Percentiles rank a stretch among this genome's conserved stretches.
Evolutionary conservation across 2,797 vertebrate genomes (phyloP).

Genomic region (Sebastes elongatus): DNA sequence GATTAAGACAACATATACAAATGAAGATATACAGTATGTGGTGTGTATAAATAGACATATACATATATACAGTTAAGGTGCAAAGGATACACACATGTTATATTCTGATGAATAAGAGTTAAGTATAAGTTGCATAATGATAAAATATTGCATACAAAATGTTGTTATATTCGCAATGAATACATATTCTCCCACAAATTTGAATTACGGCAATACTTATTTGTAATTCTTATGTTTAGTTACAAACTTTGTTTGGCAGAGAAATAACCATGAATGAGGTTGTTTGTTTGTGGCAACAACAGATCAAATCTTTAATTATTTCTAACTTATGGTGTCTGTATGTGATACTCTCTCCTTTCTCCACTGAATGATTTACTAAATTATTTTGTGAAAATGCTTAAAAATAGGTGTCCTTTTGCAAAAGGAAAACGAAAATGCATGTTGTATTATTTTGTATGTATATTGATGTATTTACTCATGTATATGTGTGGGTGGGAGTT

Average conservation of each 20-base stretch:
- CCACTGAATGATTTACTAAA: neutral
- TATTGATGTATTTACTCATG: conserved; percentile 3
- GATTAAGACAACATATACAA: too few relatives aligned
- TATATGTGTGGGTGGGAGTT: conserved; percentile 9
- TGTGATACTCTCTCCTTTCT: neutral
- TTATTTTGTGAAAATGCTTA: neutral
- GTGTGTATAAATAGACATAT: too few relatives aligned
- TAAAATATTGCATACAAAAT: too few relatives aligned
- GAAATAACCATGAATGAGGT: neutral
- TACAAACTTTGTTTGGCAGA: too few relatives aligned
- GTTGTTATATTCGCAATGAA: neutral
- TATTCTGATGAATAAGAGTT: too few relatives aligned
- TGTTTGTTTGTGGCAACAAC: neutral
- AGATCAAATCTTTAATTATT: neutral
- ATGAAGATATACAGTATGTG: too few relatives aligned
- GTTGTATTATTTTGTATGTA: neutral
- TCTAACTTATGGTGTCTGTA: neutral
- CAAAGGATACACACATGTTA: too few relatives aligned
- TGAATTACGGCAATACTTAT: neutral
- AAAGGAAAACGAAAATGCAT: neutral
- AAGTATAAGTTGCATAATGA: too few relatives aligned
- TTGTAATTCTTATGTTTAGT: too few relatives aligned
- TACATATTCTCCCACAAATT: neutral
- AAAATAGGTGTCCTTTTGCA: neutral
- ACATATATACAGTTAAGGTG: too few relatives aligned